Base-by-base conservation (phyloP, 2,888 invertebrate species). In the Hirtodrosophila cameraria region DNA sequence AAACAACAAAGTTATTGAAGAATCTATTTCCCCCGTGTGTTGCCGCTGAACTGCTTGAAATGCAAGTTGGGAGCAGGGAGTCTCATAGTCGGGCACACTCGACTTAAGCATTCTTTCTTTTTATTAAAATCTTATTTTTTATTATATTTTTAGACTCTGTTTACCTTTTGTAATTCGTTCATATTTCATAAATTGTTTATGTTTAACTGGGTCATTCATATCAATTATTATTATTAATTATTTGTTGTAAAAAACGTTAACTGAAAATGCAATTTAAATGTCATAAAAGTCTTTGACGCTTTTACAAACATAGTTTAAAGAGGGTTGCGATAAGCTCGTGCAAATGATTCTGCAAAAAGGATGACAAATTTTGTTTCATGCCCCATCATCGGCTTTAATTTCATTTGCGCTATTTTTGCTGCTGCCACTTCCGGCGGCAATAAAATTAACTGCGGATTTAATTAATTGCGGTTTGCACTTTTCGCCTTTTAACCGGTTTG, bases 381-480 rank as follows among this genome's bases (percentile, higher is more conserved):
- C 20, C 23, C 38, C 38, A 33, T 45, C 54, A 65, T 39, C 54
- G 60, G 23, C 43, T 46, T 65, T 76, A 76, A 75, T 76, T 75
- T 76, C 45, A 72, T 75, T 75, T 73, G 38, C 54, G 58, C 52
- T 64, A 61, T 61, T 68, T 63, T 50, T 62, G 59, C 38, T 35
- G 60, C 46, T 57, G 68, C 75, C 70, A 78, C 79, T 78, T 77
- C 77, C 77, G 77, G 50, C 41, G 59, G 60, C 75, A 75, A 76
- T 75, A 63, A 75, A 73, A 65, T 73, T 54, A 65, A 63, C 61
- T 69, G 70, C 58, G 65, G 73, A 73, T 73, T 73, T 73, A 73
- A 73, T 74, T 73, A 73, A 73, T 73, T 74, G 73, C 61, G 73
- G 73, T 73, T 70, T 69, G 75, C 58, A 59, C 65, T 74, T 61